Conservation (phyloP, 2,113 vertebrate genomes). For the Callipepla squamata region DNA sequence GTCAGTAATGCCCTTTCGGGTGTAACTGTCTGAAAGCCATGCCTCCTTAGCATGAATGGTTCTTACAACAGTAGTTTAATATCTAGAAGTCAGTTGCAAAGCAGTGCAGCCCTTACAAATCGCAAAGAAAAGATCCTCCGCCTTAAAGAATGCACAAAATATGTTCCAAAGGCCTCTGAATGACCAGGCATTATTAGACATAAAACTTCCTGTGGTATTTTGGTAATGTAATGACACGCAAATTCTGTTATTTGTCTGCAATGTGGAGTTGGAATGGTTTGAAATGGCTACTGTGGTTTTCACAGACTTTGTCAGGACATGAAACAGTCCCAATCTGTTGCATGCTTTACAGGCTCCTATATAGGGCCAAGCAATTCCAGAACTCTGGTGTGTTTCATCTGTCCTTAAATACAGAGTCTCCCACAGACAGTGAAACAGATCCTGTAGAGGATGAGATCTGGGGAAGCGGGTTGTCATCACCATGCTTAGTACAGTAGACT, state of each 20-base stretch:
- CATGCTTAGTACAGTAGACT: not conserved
- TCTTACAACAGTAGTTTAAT: not conserved
- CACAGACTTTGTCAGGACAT: not conserved
- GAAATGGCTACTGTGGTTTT: conserved; percentile 30
- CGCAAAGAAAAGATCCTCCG: not conserved
- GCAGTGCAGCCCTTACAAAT: conserved; percentile 15
- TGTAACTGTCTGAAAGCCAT: not conserved
- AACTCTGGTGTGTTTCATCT: conserved; percentile 15
- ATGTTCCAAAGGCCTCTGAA: not conserved
- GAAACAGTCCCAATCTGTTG: not conserved
- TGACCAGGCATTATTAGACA: not conserved
- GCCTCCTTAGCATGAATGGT: not conserved
- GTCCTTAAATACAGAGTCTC: not conserved
- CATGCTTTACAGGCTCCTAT: not conserved
- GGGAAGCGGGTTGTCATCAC: conserved; percentile 9
- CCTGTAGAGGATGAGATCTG: conserved; percentile 23
- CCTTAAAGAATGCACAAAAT: conserved; percentile 61
- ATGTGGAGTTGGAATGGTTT: not conserved
- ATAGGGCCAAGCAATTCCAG: not conserved
- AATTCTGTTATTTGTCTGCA: not conserved
- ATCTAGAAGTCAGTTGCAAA: not conserved
- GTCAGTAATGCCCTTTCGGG: not conserved
- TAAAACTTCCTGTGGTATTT: conserved; percentile 21
- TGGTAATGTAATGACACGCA: not conserved
- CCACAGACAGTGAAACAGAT: not conserved